phyloP scores from a whole-genome alignment of 1,140 invertebrate species.

The Drosophila chauvacae region DNA sequence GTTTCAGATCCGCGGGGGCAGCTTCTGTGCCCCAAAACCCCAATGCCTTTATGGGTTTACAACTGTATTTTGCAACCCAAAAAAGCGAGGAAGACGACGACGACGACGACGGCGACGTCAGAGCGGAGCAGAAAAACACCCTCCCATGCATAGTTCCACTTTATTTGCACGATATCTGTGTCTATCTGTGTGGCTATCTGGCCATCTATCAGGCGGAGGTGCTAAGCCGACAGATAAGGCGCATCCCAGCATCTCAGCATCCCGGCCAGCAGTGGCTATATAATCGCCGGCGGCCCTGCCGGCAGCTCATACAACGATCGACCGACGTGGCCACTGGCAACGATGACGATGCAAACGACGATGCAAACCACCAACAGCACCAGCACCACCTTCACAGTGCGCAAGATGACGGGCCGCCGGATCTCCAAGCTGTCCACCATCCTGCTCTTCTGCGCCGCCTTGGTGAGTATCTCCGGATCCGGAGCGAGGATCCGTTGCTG shows the following conservation, averaged over 20 bases:
- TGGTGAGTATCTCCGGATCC: slow-evolving; percentile 50
- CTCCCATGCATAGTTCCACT: background rate
- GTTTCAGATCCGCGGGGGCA: slow-evolving; percentile 69
- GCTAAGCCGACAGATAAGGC: slow-evolving; percentile 58
- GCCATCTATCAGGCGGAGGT: slow-evolving; percentile 41
- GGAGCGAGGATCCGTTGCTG: background rate
- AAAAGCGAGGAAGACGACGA: slow-evolving; percentile 4
- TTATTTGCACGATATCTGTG: slow-evolving; percentile 69
- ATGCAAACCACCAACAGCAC: slow-evolving; percentile 1
- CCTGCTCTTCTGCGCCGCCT: slow-evolving; percentile 54
- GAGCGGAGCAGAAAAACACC: slow-evolving; percentile 24
- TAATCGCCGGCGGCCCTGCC: slow-evolving; percentile 35
- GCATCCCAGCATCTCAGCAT: slow-evolving; percentile 1
- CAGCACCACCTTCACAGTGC: slow-evolving; percentile 40
- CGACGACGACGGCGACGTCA: slow-evolving; percentile 37
- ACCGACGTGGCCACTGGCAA: slow-evolving; percentile 76
- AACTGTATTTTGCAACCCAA: slow-evolving; percentile 70
- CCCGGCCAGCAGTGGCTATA: slow-evolving; percentile 52
- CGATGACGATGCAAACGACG: slow-evolving; percentile 52
- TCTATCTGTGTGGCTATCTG: slow-evolving; percentile 25
- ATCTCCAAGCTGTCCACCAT: slow-evolving; percentile 48
- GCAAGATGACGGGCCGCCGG: slow-evolving; percentile 32
- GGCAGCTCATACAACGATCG: slow-evolving; percentile 78
- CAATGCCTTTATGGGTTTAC: slow-evolving; percentile 65
- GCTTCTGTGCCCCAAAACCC: slow-evolving; percentile 10